A percentile compares a stretch with the other conserved stretches of the same genome.
Evolutionary conservation across 2,797 vertebrate species (phyloP).

Genomic region (Sebastes nivosus): DNA sequence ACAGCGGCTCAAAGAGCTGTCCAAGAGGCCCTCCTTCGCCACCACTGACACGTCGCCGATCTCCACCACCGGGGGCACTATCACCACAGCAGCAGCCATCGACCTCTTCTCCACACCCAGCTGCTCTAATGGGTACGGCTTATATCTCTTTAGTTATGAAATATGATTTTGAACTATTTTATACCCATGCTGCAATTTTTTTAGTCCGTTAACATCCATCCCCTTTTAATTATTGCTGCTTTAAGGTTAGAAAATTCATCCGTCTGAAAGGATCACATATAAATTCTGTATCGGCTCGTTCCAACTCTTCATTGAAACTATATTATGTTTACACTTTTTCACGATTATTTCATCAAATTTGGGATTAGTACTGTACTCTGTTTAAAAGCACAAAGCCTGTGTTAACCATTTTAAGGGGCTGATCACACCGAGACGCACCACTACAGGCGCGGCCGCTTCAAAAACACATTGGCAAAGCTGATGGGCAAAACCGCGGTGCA

Average conservation of each 20-base stretch:
- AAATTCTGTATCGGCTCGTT: not conserved
- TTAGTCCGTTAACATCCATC: not conserved
- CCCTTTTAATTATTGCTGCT: not conserved
- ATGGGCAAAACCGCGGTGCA: no score
- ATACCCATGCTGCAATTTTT: not conserved
- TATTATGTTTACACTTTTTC: not conserved
- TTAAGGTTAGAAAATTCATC: not conserved
- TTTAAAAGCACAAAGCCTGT: not conserved
- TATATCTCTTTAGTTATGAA: not conserved
- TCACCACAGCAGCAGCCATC: slow-evolving; percentile 94
- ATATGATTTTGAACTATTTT: not conserved
- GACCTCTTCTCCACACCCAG: slow-evolving; percentile 98
- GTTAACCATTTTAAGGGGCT: no score
- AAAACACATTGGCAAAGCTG: no score
- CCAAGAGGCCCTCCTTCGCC: slow-evolving; percentile 95
- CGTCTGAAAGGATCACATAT: not conserved
- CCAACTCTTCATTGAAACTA: not conserved
- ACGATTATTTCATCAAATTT: not conserved
- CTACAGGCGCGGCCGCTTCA: no score
- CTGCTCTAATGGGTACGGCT: slow-evolving; percentile 93
- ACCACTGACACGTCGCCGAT: slow-evolving; percentile 97
- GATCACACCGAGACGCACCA: no score
- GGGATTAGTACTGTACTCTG: not conserved
- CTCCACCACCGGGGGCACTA: slow-evolving; percentile 91
- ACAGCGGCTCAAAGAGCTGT: slow-evolving; percentile 97